Evolutionary conservation across 2,888 invertebrate species (phyloP), one percentile per base, ranked within the genome.

Genomic region (Electrophaes corylata): DNA sequence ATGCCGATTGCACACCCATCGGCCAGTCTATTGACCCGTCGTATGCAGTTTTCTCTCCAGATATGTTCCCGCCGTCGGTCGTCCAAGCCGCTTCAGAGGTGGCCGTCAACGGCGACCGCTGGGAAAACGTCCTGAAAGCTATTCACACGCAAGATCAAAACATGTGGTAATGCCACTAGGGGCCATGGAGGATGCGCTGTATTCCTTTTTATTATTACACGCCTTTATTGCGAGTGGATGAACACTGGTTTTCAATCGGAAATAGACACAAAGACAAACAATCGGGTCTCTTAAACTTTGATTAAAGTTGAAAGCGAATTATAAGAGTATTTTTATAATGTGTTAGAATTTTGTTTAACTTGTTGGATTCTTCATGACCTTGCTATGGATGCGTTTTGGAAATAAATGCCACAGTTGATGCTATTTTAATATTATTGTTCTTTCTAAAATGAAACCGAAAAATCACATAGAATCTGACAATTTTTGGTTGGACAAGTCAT

Each of bases 121-220:
- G 93, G 92, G 94, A 94, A 93, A 93, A 93, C 88, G 93, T 93
- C 86, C 93, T 94, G 92, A 92, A 91, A 88, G 84, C 91, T 69
- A 88, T 91, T 72, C 88, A 88, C 82, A 82, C 89, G 84, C 91
- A 91, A 88, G 91, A 92, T 73, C 87, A 86, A 84, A 88, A 84
- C 82, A 81, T 91, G 91, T 92, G 92, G 92, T 92, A 92, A 92
- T 89, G 83, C 88, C 87, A 88, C 89, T 83, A 76, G 81, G 79
- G 65, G 66, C 67, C 78, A 45, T 41, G 75, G 76, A 86, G 84
- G 86, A 88, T 83, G 82, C 79, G 83, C 84, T 86, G 88, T 89
- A 88, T 90, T 86, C 79, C 76, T 77, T 88, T 88, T 85, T 64
- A 64, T 67, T 67, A 62, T 39, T 65, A 59, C 56, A 71, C 64